Base-by-base conservation (phyloP, 2,888 invertebrate species). In the Sarcophaga caerulescens region DNA sequence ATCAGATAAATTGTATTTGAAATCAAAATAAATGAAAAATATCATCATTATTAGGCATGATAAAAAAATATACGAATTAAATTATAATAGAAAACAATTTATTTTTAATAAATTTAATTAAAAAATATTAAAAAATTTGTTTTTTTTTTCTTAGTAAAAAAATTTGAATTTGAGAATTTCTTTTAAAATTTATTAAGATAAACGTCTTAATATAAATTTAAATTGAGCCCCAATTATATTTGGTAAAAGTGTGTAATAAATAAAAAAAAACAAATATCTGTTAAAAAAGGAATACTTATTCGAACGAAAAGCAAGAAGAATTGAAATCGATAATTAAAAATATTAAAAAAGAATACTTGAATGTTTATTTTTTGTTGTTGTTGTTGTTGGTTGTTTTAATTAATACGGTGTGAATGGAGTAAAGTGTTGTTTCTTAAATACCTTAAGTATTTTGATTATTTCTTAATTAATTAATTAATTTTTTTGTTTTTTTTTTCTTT, bases 1-100 rank as follows among this genome's bases (percentile, higher is more conserved):
- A 74, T 77, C 57, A 75, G 77, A 86, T 84, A 81, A 77, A 77
- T 65, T 77, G 60, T n/a, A 82, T 70, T 62, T 75, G 80, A 63
- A 59, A 76, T 57, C 57, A 84, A 80, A 81, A 69, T 59, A 66
- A 74, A 76, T 52, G 52, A 52, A 70, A 19, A 59, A 59, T 57
- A 73, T 62, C 17, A 75, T 47, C 44, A 62, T 65, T 65, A 35
- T 12, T 57, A 65, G 59, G 63, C 52, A 60, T 52, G 68, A 63
- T 69, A 70, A 47, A 68, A 21, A 52, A 74, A 70, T 59, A 57
- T 35, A 12, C 62, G 35, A 35, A 35, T 35, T 35, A 35, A 14
- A 52, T 81, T 19, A 57, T 44, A 57, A 45, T 60, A 66, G 71
- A 63, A 47, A 62, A 2, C 47, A 45, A 1, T 47, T 47, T n/a